Percentiles rank a stretch among this genome's conserved stretches.
These are phyloP conservation scores for Macrocentrus cingulum DNA, from an alignment of 1,140 invertebrate species.

Conservation along the genomic window DNA sequence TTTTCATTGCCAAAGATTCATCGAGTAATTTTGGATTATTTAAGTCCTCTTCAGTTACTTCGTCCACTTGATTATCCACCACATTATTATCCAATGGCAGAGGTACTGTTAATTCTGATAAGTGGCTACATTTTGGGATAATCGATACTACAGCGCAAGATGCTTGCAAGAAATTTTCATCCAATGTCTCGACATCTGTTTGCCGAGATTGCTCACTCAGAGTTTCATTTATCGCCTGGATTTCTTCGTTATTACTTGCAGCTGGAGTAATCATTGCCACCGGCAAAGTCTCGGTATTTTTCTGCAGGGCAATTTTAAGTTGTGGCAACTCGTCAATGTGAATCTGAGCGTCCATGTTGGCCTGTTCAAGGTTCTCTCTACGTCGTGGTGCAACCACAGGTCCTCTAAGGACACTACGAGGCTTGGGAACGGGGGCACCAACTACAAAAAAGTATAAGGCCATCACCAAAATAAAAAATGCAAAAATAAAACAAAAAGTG, in stretches of 20 bases:
- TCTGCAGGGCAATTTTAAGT: neutral
- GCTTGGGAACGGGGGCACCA: conserved; percentile 41
- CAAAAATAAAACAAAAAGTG: conserved; percentile 2
- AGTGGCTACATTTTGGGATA: conserved; percentile 43
- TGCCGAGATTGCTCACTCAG: neutral
- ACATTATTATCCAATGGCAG: too few relatives aligned
- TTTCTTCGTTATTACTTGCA: conserved; percentile 3
- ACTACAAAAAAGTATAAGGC: conserved; percentile 34
- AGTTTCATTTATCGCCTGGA: neutral
- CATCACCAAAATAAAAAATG: conserved; percentile 22
- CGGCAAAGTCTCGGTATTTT: neutral
- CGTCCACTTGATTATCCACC: too few relatives aligned
- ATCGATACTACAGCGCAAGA: conserved; percentile 42
- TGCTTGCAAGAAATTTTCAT: conserved; percentile 5
- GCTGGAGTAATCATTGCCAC: neutral
- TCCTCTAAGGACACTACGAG: conserved; percentile 32
- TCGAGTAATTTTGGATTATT: conserved; percentile 4
- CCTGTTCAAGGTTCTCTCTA: conserved; percentile 11
- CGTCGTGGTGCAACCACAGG: conserved; percentile 29
- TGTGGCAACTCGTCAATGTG: neutral
- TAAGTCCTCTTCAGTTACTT: too few relatives aligned
- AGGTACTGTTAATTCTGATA: conserved; percentile 20
- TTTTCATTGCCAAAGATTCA: neutral
- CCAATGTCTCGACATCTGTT: neutral
- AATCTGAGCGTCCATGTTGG: neutral